Evolutionary conservation across 2,797 vertebrate genomes (phyloP), one percentile per base, ranked within the genome.

Genomic region (Gobio occitaniae): DNA sequence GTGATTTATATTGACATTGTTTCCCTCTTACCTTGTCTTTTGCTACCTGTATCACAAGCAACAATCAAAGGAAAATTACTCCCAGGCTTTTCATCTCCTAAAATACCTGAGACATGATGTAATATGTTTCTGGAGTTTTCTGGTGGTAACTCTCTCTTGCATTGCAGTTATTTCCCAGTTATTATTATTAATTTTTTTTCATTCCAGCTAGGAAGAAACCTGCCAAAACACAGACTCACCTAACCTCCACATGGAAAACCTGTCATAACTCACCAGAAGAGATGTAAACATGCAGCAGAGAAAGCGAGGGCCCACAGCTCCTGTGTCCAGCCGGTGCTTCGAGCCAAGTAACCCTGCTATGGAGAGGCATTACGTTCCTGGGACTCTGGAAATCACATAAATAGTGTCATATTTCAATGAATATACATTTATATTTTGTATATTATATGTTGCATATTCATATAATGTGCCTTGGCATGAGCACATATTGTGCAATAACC

Each of bases 81-180:
- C 25, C 16, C 41, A 78, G 78, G 12, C 71, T 59, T 65, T 84
- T 76, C 80, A 74, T 69, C 78, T 54, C 80, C 52, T 66, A 70
- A 36, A 84, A 65, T 80, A 76, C 74, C 54, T 48, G 71, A 77
- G 61, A 80, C 82, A 80, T 85, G 80, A 85, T 85, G 70, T 44
- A 81, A 48, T 72, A 32, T 48, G 50, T 85, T 88, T 87, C 61
- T 68, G 68, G 63, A 80, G 44, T 68, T 78, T 77, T 70, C 63
- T 83, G 82, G 54, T 47, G 21, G 76, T 85, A 68, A 44, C 78
- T 86, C 86, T 50, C 80, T 85, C 38, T 69, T 80, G 81, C 38
- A 84, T 63, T 83, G 75, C 82, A 66, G 86, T 77, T 87, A 87
- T 87, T 87, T 86, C 80, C 74, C 72, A 74, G 56, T 32, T 77